Conservation (phyloP, 1,140 invertebrate genomes). For the Procambarus clarkii region DNA sequence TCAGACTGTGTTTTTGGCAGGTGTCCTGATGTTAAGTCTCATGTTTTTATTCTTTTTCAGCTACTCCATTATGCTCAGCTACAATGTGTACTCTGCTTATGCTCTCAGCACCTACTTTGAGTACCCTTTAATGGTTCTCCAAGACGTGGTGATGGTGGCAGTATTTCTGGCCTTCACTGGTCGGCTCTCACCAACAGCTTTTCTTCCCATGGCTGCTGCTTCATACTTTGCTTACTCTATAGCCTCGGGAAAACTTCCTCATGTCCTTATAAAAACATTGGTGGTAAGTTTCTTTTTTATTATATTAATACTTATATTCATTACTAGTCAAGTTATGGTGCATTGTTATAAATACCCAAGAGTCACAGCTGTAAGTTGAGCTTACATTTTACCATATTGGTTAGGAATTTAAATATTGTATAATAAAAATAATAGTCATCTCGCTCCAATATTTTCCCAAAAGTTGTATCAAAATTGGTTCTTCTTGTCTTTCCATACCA, state of each 20-base stretch:
- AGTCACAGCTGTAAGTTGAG: no score
- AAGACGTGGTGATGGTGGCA: conserved; percentile 57
- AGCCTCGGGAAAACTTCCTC: conserved; percentile 27
- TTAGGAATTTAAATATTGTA: no score
- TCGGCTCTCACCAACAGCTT: conserved; percentile 24
- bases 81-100: conserved; percentile 54
- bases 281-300: conserved; percentile 38
- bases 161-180: conserved; percentile 46
- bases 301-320: neutral
- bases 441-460: no score
- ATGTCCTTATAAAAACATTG: conserved; percentile 45
- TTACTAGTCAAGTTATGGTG: no score
- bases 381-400: no score
- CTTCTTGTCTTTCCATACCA: no score
- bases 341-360: no score
- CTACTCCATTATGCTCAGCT: conserved; percentile 56
- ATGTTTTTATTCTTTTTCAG: conserved; percentile 6
- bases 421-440: no score
- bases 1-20: no score
- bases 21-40: no score
- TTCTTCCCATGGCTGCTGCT: conserved; percentile 26
- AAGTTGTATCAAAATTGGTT: no score
- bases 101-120: conserved; percentile 51
- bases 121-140: conserved; percentile 44
- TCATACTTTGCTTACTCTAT: conserved; percentile 52